Evolutionary conservation across 2,888 invertebrate genomes (phyloP), one percentile per base, ranked within the genome.

Genomic region (Sinodicranocentrus sp.): DNA sequence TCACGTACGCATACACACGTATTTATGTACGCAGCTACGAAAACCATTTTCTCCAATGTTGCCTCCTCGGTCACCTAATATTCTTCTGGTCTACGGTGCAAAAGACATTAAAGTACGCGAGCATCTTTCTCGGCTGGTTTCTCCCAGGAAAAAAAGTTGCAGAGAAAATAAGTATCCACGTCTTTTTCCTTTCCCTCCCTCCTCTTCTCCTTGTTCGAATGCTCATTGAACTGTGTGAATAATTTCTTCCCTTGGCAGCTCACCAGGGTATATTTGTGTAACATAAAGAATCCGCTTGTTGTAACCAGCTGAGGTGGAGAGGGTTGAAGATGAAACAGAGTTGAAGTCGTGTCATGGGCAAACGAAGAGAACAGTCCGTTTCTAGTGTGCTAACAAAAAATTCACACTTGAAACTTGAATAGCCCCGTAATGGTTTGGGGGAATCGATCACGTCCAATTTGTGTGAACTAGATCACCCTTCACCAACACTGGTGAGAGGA

Each of bases 341-440:
- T 52, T n/a, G 8, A 52, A 52, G 10, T n/a, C 5, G n/a, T 10
- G n/a, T n/a, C 3, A 5, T 52, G 52, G 8, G n/a, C 10, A 10
- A 6, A 5, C 52, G 15, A n/a, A 17, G 3, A 52, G 17, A 52
- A 6, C 10, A 33, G 33, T 33, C 33, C 33, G 33, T n/a, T n/a
- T n/a, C n/a, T n/a, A 57, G 57, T 57, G 5, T 13, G 52, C 52
- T 13, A 57, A 23, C 3, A 25, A 61, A 61, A 61, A 65, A 65
- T 65, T 73, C 80, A 57, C 73, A 73, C 72, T 43, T 80, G 73
- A 80, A 73, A 80, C 73, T 70, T 80, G 73, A 80, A 65, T 80
- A 67, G 73, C 54, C 2, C 10, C 61, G 59, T 80, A 80, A 80
- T 80, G 73, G 80, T 3, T 8, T 61, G 71, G 57, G 65, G n/a